phyloP scores from a whole-genome alignment of 2,888 invertebrate species.

The Clepsis dumicolana region DNA sequence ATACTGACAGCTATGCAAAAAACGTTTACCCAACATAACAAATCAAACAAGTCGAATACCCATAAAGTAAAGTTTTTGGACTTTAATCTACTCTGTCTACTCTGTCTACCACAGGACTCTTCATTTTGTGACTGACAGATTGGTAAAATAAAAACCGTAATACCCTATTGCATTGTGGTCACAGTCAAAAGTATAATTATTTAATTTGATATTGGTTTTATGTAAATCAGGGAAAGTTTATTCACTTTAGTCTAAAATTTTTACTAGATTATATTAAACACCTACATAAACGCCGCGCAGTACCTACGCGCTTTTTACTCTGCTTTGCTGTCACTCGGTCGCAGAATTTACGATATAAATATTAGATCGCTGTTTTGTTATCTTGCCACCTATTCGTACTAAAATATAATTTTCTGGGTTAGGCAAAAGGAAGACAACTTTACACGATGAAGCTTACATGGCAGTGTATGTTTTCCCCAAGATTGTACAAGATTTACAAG shows the following conservation, averaged over 20 bases:
- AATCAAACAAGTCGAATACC: neutral
- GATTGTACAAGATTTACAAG: conserved; percentile 90
- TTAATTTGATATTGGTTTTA: conserved; percentile 3
- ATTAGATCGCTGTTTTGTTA: neutral
- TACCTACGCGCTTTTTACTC: neutral
- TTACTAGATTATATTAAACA: neutral
- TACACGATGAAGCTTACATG: conserved; percentile 82
- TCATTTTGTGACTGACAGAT: neutral
- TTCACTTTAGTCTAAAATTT: neutral
- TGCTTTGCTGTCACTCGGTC: neutral
- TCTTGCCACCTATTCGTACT: neutral
- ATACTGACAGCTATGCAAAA: neutral
- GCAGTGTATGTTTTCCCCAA: conserved; percentile 90
- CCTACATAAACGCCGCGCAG: neutral
- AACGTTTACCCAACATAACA: neutral
- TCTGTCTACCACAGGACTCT: neutral
- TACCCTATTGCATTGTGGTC: too few species aligned
- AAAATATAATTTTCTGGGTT: neutral
- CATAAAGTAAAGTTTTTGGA: neutral
- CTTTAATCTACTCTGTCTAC: neutral
- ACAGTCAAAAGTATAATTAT: neutral
- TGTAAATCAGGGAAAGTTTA: neutral
- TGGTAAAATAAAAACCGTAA: too few species aligned
- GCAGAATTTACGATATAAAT: neutral
- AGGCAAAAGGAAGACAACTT: neutral